These are phyloP conservation scores for Peromyscus aztecus DNA, from an alignment of 2,797 vertebrate genomes.

Conservation along the genomic window DNA sequence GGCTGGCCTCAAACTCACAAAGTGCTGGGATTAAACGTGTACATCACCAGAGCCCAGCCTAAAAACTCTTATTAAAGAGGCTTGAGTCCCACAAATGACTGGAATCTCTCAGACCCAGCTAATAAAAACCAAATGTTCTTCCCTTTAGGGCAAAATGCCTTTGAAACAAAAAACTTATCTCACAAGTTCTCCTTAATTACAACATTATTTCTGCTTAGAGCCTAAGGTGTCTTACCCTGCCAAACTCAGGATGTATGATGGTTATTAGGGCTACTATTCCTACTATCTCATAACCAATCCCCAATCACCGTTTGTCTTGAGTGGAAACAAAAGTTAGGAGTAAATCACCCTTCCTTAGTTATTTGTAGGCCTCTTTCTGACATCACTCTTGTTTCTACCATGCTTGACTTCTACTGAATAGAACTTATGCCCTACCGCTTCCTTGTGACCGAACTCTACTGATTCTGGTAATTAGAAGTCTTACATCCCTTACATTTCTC, in stretches of 20 bases:
- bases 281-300: background rate
- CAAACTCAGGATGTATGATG: slow-evolving; percentile 30
- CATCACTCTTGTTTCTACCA: slow-evolving; percentile 17
- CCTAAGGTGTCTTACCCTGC: background rate
- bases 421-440: background rate
- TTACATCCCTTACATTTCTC: slow-evolving; percentile 15
- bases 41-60: background rate
- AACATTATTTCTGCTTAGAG: background rate
- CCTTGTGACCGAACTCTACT: slow-evolving; percentile 1
- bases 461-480: slow-evolving; percentile 29
- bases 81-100: slow-evolving; percentile 57
- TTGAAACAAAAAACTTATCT: slow-evolving; percentile 51
- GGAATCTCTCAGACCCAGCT: slow-evolving; percentile 51
- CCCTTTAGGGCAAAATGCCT: slow-evolving; percentile 22
- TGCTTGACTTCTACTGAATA: slow-evolving; percentile 37
- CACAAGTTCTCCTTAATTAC: background rate
- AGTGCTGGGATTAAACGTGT: background rate
- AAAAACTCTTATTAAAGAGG: slow-evolving; percentile 63
- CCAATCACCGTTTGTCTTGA: slow-evolving; percentile 51
- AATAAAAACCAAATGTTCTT: slow-evolving; percentile 54
- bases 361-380: slow-evolving; percentile 32
- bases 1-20: background rate
- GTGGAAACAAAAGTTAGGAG: slow-evolving; percentile 64
- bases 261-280: slow-evolving; percentile 12
- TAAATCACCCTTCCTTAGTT: slow-evolving; percentile 45